Conservation (phyloP, 2,888 invertebrate species). For the Ophion costatus region DNA sequence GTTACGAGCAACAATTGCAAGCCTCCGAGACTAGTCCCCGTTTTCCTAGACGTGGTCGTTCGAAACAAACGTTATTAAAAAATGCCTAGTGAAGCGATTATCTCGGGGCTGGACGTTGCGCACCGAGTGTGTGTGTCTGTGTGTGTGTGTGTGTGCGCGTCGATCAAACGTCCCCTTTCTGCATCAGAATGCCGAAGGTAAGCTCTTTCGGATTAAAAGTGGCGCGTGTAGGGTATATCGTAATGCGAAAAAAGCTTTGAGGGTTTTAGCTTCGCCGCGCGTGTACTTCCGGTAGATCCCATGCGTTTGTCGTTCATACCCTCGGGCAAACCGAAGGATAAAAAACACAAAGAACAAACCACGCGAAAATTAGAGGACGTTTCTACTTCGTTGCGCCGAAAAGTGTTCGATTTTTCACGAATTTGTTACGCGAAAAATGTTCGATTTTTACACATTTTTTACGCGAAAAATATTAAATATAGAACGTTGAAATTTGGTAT, state of each 20-base stretch:
- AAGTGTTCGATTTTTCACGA: no score
- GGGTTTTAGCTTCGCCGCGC: constrained; percentile 23
- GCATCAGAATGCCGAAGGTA: background rate
- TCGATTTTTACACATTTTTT: no score
- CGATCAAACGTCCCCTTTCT: constrained; percentile 34
- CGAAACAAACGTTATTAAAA: background rate
- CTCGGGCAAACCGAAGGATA: background rate
- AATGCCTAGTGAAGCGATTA: background rate
- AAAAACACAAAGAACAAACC: background rate
- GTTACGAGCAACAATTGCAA: background rate
- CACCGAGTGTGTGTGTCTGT: background rate
- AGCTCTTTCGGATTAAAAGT: constrained; percentile 42
- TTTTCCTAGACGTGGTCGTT: background rate
- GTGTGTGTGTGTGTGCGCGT: constrained; percentile 20
- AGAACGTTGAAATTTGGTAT: no score
- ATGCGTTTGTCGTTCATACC: constrained; percentile 14
- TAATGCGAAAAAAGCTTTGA: constrained; percentile 45
- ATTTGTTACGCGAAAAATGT: no score
- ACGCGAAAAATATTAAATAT: no score
- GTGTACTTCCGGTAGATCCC: constrained; percentile 14
- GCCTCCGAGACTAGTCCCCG: no score
- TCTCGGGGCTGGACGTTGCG: background rate
- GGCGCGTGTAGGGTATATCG: constrained; percentile 31
- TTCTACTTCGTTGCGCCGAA: no score
- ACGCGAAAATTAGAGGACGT: background rate